phyloP scores from a whole-genome alignment of 1,140 invertebrate genomes.

The Rhagoletis zephyria region DNA sequence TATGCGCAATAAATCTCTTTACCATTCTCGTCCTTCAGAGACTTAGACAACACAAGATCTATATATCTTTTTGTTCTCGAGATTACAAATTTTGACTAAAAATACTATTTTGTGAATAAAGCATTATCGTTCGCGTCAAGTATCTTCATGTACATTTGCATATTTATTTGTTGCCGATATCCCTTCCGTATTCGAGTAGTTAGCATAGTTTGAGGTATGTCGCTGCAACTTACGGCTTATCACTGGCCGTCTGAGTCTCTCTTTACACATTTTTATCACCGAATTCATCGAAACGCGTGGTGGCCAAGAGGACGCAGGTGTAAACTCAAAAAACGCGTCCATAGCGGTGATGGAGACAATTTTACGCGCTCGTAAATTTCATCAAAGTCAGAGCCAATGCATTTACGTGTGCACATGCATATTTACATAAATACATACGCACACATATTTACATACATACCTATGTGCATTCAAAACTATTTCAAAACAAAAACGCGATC shows the following conservation, averaged over 20 bases:
- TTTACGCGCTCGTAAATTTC: slow-evolving; percentile 49
- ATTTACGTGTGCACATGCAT: not conserved
- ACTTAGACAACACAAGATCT: no score
- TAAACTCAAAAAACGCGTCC: slow-evolving; percentile 7
- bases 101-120: no score
- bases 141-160: not conserved
- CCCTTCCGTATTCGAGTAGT: not conserved
- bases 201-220: not conserved
- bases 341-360: slow-evolving; percentile 33
- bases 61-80: no score
- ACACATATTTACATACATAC: not conserved
- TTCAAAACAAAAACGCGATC: not conserved
- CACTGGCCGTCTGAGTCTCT: not conserved
- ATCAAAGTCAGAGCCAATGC: not conserved
- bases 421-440: not conserved
- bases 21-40: no score
- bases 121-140: not conserved
- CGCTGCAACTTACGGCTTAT: not conserved
- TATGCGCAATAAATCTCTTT: no score
- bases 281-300: slow-evolving; percentile 26
- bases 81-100: no score
- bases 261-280: slow-evolving; percentile 41
- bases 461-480: not conserved
- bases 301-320: slow-evolving; percentile 45
- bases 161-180: not conserved